phyloP scores from a whole-genome alignment of 2,888 invertebrate genomes.

The Synanthedon andrenaeformis region DNA sequence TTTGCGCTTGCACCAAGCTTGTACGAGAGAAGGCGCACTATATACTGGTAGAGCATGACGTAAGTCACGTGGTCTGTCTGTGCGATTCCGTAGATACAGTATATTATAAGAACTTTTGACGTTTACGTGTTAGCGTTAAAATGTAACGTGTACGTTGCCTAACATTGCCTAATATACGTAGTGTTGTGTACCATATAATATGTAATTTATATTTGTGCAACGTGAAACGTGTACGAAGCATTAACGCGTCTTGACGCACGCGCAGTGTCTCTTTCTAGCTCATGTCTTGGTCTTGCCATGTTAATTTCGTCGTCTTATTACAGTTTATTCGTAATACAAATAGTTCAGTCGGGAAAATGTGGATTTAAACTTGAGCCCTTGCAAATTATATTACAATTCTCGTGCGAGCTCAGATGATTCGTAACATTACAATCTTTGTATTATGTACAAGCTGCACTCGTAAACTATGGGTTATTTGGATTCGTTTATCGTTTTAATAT shows the following conservation, averaged over 20 bases:
- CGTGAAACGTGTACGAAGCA: neutral
- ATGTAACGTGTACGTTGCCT: neutral
- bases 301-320: no score
- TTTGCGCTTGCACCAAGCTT: slow-evolving; percentile 54
- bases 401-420: no score
- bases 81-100: slow-evolving; percentile 7
- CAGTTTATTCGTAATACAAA: no score
- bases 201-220: neutral
- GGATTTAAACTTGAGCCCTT: no score
- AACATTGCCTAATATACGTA: neutral
- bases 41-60: slow-evolving; percentile 47
- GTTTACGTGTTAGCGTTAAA: slow-evolving; percentile 30
- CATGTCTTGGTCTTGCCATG: no score
- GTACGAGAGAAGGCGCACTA: slow-evolving; percentile 55
- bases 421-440: no score
- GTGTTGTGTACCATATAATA: neutral
- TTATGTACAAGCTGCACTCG: no score
- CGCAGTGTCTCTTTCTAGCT: neutral
- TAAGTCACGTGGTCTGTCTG: slow-evolving; percentile 44
- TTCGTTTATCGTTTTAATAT: no score
- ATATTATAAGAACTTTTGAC: slow-evolving; percentile 39
- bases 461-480: no score
- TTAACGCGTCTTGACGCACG: neutral
- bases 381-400: no score
- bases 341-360: no score